Conservation (phyloP, 2,113 vertebrate species). For the Microtus pennsylvanicus region DNA sequence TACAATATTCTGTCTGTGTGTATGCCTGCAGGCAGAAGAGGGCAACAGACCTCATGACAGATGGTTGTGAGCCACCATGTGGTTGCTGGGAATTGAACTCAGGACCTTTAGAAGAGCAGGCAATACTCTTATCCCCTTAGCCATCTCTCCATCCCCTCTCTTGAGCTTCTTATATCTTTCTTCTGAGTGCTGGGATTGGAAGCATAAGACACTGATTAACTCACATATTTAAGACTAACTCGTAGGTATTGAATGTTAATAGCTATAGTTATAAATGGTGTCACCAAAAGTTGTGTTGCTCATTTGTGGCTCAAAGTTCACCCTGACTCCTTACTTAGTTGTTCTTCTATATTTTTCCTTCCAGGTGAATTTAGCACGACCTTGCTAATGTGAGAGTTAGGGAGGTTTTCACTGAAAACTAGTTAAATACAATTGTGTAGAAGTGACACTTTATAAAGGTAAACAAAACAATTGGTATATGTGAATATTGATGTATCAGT, state of each 20-base stretch:
- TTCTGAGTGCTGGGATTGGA: background rate
- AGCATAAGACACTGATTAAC: background rate
- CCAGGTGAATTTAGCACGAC: background rate
- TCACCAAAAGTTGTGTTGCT: background rate
- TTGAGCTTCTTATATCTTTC: background rate
- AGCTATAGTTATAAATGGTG: background rate
- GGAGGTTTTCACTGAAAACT: background rate
- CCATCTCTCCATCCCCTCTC: background rate
- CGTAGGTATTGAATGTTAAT: background rate
- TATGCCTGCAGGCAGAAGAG: no score
- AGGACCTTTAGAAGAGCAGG: no score
- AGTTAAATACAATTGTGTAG: background rate
- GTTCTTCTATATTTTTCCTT: background rate
- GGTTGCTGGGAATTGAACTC: no score
- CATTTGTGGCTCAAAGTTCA: background rate
- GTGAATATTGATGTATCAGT: background rate
- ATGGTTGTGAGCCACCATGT: no score
- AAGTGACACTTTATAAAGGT: background rate
- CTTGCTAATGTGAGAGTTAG: background rate
- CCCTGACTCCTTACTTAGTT: background rate
- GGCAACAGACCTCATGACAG: no score
- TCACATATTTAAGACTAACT: background rate
- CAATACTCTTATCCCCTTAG: no score
- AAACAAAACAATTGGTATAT: background rate
- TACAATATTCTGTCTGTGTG: no score